Base-by-base conservation (phyloP, 2,113 vertebrate genomes). In the Athene noctua region DNA sequence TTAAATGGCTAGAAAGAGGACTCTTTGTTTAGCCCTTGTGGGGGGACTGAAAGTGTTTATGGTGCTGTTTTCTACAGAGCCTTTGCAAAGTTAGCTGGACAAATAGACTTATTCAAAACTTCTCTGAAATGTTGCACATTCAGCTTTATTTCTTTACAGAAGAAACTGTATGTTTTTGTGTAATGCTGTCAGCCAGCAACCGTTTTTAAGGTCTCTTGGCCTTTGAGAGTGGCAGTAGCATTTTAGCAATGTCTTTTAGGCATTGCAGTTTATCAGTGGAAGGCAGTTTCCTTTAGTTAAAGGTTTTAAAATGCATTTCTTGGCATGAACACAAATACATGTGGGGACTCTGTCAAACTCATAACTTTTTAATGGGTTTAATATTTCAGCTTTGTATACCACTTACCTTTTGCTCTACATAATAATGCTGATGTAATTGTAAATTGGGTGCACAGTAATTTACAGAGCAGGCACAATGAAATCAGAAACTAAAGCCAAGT, bases 1-100 rank as follows among this genome's bases (percentile, higher is more conserved):
- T 99, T 98, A 99, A 98, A 98, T 98, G 96, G 96, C 97, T 98
- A 97, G 95, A 98, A 98, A 98, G 98, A 98, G 97, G 97, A 98
- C 97, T 98, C 98, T 98, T 98, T 98, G 98, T 99, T 98, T 98
- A 98, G 93, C 95, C 96, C 96, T 97, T 98, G 97, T 98, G 97
- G 98, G 97, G 97, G 97, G 97, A 98, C 97, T 97, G 97, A 98
- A 98, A 98, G 96, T 98, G 98, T 98, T 98, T 98, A 98, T 98
- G 98, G 97, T 98, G 97, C 97, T 98, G 97, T 98, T 98, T 98
- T 98, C 98, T 97, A 89, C 89, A n/a, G 95, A 97, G 95, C 88
- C 97, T 98, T 98, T 98, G 98, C 98, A 98, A 98, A 97, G 97
- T 96, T 97, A 98, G 96, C 97, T 38, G 97, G 98, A 98, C 98